Evolutionary conservation across 1,140 invertebrate genomes (phyloP).

Genomic region (Augochlora pura): DNA sequence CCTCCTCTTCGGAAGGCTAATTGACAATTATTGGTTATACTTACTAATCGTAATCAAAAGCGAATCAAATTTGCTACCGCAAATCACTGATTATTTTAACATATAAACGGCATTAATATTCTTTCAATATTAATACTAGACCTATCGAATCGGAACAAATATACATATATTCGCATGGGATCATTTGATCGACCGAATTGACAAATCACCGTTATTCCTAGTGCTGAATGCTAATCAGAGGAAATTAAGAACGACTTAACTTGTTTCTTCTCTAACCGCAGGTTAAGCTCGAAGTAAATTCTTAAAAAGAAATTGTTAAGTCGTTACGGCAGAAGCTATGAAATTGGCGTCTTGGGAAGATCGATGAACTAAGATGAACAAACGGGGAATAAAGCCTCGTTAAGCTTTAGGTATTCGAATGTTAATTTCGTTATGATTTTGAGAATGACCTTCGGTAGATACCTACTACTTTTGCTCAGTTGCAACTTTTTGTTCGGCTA

Average conservation of each 20-base stretch:
- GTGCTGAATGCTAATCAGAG: too few relatives aligned
- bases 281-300: not conserved
- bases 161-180: too few relatives aligned
- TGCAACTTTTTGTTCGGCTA: not conserved
- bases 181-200: too few relatives aligned
- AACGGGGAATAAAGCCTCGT: constrained; percentile 9
- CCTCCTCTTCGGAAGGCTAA: constrained; percentile 17
- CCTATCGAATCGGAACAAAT: too few relatives aligned
- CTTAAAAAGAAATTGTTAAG: not conserved
- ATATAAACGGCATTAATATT: not conserved
- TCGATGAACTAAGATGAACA: constrained; percentile 13
- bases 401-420: constrained; percentile 29
- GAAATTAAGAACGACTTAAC: not conserved
- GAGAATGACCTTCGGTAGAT: not conserved
- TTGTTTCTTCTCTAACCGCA: not conserved
- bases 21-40: not conserved
- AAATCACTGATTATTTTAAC: not conserved
- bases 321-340: not conserved
- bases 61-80: not conserved
- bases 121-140: too few relatives aligned
- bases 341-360: constrained; percentile 40
- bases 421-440: not conserved
- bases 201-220: too few relatives aligned
- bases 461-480: not conserved
- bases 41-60: constrained; percentile 6